Percentiles rank a stretch among this genome's conserved stretches.
These are phyloP conservation scores for Spicauda simplicius DNA, from an alignment of 2,888 invertebrate species.

Conservation along the genomic window DNA sequence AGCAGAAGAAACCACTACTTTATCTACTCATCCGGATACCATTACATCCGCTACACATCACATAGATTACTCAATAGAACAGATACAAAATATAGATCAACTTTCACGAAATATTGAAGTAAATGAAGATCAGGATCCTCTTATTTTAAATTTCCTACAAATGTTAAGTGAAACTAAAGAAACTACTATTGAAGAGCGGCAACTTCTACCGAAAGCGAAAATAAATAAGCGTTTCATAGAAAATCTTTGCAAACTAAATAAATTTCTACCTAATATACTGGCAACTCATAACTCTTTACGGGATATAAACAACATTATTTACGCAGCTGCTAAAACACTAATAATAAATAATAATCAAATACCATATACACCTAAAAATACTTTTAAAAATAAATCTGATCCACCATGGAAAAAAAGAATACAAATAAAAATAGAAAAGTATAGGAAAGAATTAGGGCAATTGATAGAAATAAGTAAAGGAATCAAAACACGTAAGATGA, in stretches of 20 bases:
- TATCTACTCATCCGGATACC: background rate
- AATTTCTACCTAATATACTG: slow-evolving; percentile 25
- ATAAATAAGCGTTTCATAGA: slow-evolving; percentile 10
- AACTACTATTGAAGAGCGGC: background rate
- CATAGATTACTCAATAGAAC: background rate
- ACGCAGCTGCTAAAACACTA: slow-evolving; percentile 29
- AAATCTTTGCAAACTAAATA: slow-evolving; percentile 18
- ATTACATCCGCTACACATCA: background rate
- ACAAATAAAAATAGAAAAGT: slow-evolving; percentile 14
- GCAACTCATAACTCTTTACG: background rate
- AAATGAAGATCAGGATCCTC: background rate
- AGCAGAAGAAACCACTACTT: background rate
- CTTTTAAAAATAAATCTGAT: slow-evolving; percentile 3
- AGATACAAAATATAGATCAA: background rate
- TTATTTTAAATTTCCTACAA: slow-evolving; percentile 3
- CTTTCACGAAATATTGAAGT: background rate
- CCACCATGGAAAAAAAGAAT: slow-evolving; percentile 23
- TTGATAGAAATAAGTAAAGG: too few relatives aligned
- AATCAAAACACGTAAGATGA: background rate
- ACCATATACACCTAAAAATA: slow-evolving; percentile 10
- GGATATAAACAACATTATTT: slow-evolving; percentile 16
- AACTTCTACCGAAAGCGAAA: slow-evolving; percentile 20
- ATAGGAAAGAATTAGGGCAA: slow-evolving; percentile 18
- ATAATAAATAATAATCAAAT: slow-evolving; percentile 19
- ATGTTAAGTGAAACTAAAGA: slow-evolving; percentile 4